Base-by-base conservation (phyloP, 2,797 vertebrate genomes). In the Synanceia verrucosa region DNA sequence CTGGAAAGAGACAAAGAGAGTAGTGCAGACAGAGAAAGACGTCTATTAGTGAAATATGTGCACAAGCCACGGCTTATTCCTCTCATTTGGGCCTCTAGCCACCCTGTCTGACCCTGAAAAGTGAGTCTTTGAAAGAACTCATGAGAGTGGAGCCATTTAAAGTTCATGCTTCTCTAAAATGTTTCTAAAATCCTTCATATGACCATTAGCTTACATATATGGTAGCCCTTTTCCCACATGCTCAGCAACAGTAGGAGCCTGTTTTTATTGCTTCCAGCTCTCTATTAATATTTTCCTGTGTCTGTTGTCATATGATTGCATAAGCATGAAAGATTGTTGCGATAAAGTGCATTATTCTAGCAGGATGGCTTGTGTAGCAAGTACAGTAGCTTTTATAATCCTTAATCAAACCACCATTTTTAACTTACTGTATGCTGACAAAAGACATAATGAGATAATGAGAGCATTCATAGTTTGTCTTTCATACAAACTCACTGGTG, bases 21-120 rank as follows among this genome's bases (percentile, higher is more conserved):
- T 4, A 21, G 14, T 18, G 62, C 6, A 56, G 52, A 57, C 9
- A 43, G 29, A 70, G 62, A 34, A 59, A 31, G 46, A 57, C 31
- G 60, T 71, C 62, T 73, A 21, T 78, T 55, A 70, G 44, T 52
- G 50, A n/a, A 62, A 46, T 31, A 39, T 73, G 39, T 69, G 63
- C 70, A 56, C 39, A 46, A 46, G 41, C 51, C 29, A 28, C 31
- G 19, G 21, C 29, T 55, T 34, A 55, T 55, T 46, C 41, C 19
- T 60, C 21, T 73, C 57, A 65, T 60, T 37, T 61, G 4, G 18
- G 11, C 48, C 26, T 36, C 34, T 19, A n/a, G 19, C 41, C 26
- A 47, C 10, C 41, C 10, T 16, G 70, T 24, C 50, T 47, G 21
- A 13, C n/a, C 39, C 26, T 24, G 5, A 60, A 36, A 60, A 55